Conservation (phyloP, 2,113 vertebrate species). For the Beaufortia kweichowensis region DNA sequence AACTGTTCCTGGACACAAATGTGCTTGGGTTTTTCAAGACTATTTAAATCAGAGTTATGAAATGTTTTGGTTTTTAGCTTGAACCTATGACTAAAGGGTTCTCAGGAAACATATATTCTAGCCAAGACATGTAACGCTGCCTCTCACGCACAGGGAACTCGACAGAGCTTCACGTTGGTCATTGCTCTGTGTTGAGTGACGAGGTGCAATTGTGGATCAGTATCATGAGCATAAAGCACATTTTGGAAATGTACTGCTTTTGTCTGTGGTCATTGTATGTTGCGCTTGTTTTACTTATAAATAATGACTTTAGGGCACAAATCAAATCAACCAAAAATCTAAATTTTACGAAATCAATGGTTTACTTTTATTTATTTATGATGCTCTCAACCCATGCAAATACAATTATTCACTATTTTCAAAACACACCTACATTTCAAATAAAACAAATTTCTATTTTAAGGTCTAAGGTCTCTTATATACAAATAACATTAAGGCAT, state of each 20-base stretch:
- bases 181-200: conserved; percentile 16
- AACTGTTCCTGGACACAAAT: conserved; percentile 41
- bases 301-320: too few species aligned
- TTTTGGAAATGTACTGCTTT: conserved; percentile 43
- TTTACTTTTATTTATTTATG: not conserved
- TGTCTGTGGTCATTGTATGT: conserved; percentile 18
- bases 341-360: too few species aligned
- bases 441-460: not conserved
- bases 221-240: conserved; percentile 56
- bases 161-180: conserved; percentile 22
- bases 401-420: conserved; percentile 35
- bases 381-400: not conserved
- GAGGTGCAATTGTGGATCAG: conserved; percentile 40
- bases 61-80: conserved; percentile 16
- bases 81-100: conserved; percentile 24
- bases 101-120: conserved; percentile 56
- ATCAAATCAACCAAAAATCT: too few species aligned
- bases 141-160: conserved; percentile 14
- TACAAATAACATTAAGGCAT: conserved; percentile 33
- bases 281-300: not conserved
- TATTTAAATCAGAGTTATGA: conserved; percentile 26
- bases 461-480: not conserved
- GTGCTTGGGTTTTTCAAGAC: conserved; percentile 42
- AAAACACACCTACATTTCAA: not conserved
- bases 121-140: conserved; percentile 26